Evolutionary conservation across 2,113 vertebrate genomes (phyloP).

Genomic region (Phyllostomus hastatus): DNA sequence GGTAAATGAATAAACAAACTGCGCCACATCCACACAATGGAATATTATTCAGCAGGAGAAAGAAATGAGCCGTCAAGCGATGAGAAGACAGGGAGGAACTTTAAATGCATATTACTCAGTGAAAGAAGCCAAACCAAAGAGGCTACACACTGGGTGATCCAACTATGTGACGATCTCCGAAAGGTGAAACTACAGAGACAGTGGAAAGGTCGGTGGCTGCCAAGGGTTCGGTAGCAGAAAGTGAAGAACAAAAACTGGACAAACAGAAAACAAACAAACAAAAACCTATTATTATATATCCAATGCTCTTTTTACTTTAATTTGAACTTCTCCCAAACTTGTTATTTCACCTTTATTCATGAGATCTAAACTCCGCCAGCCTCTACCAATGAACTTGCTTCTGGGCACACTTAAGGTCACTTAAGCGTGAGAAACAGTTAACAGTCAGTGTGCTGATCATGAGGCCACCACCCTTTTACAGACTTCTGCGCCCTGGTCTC

Average conservation of each 20-base stretch:
- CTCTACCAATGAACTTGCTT: background rate
- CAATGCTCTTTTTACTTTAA: background rate
- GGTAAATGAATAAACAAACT: background rate
- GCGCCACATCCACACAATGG: fast-evolving
- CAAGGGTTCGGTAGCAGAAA: background rate
- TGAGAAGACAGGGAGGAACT: background rate
- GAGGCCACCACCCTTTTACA: no score
- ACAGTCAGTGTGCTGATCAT: fast-evolving
- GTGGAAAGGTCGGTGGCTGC: background rate
- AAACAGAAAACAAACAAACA: no score
- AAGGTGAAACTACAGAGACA: background rate
- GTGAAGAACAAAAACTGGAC: background rate
- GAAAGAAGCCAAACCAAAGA: background rate
- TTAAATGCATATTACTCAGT: no score
- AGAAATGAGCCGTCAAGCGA: background rate
- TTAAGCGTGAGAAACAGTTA: no score
- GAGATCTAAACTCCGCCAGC: background rate
- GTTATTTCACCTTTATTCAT: fast-evolving
- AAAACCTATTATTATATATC: no score
- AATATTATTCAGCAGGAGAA: background rate
- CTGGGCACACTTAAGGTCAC: background rate
- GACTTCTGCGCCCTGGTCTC: no score
- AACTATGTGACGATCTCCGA: background rate
- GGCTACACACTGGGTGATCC: fast-evolving
- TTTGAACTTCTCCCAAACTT: background rate